Conservation (phyloP, 1,140 invertebrate species). For the Orussus abietinus region DNA sequence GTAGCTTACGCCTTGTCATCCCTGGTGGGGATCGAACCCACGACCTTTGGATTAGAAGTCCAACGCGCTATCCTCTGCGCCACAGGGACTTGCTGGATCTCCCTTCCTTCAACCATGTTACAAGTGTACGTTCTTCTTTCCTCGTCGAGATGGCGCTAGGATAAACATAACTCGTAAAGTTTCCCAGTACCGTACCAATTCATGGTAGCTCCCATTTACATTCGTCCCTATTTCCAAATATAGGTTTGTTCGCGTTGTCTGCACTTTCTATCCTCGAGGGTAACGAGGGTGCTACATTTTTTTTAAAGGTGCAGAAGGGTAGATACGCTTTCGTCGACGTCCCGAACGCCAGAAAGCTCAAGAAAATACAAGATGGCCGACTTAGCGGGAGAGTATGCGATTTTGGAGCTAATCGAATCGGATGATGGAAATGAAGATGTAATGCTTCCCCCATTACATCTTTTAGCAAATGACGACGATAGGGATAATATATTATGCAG, state of each 20-base stretch:
- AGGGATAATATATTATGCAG: no score
- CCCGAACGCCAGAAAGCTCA: no score
- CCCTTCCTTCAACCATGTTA: not conserved
- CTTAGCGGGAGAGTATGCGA: no score
- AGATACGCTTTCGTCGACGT: no score
- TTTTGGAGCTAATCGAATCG: no score
- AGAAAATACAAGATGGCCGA: no score
- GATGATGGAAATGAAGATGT: no score
- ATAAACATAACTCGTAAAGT: not conserved
- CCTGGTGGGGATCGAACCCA: slow-evolving; percentile 65
- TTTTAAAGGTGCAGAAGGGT: no score
- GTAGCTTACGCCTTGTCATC: slow-evolving; percentile 38
- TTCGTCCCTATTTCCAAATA: not conserved
- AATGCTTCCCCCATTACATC: no score
- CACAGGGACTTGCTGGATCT: slow-evolving; percentile 53
- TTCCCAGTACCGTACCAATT: slow-evolving; percentile 14
- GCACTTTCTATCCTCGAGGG: no score
- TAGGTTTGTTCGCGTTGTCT: not conserved
- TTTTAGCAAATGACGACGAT: no score
- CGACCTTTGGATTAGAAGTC: slow-evolving; percentile 67
- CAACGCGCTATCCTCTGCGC: slow-evolving; percentile 65
- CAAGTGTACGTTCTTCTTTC: slow-evolving; percentile 1
- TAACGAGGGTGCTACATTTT: no score
- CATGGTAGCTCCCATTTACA: not conserved
- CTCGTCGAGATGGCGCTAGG: slow-evolving; percentile 13